Evolutionary conservation across 2,797 vertebrate genomes (phyloP).

Genomic region (Lepidocolaptes lacrymiger): DNA sequence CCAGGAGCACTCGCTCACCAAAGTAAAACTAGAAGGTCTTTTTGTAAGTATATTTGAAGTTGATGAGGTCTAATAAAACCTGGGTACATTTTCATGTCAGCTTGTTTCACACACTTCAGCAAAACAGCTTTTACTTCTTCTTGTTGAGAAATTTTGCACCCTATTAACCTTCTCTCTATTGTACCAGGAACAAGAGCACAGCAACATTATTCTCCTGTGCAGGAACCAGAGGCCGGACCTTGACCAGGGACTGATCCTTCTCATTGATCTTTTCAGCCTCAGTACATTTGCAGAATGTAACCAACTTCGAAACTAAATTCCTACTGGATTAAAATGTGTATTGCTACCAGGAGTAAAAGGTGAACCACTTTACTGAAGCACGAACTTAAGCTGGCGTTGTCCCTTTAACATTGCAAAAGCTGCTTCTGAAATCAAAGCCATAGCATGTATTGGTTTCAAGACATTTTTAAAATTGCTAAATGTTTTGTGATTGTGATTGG

Average conservation of each 20-base stretch:
- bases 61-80: constrained; percentile 21
- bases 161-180: constrained; percentile 44
- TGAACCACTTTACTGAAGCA: not conserved
- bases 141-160: constrained; percentile 31
- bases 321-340: not conserved
- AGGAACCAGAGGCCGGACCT: not conserved
- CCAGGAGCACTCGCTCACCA: not conserved
- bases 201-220: not conserved
- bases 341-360: not conserved
- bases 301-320: not conserved
- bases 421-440: not conserved
- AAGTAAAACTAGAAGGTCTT: not conserved
- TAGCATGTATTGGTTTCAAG: not conserved
- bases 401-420: not conserved
- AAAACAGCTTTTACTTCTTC: constrained; percentile 36
- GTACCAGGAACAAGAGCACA: not conserved
- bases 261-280: not conserved
- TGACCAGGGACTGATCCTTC: not conserved
- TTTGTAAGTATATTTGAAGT: constrained; percentile 8
- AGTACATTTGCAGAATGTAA: not conserved
- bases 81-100: constrained; percentile 6
- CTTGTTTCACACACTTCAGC: constrained; percentile 15
- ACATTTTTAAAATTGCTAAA: not conserved
- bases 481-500: not conserved
- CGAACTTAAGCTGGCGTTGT: not conserved